These are phyloP conservation scores for Geococcyx californianus DNA, from an alignment of 2,113 vertebrate species.

Conservation along the genomic window DNA sequence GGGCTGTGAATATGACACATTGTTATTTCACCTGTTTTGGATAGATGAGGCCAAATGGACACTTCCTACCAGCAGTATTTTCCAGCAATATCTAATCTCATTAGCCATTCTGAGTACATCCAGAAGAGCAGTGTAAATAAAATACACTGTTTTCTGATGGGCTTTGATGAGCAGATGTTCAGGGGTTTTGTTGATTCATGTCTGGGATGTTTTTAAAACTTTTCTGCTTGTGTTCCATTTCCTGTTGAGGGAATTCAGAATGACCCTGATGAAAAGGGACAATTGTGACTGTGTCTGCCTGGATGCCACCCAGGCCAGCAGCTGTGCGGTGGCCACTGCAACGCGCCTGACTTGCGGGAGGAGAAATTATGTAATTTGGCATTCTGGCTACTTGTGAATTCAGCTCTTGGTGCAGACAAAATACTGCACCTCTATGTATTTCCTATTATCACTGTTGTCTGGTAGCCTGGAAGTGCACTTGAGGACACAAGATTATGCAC, in stretches of 20 bases:
- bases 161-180: constrained; percentile 79
- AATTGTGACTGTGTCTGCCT: constrained; percentile 76
- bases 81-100: constrained; percentile 14
- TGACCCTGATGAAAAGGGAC: constrained; percentile 75
- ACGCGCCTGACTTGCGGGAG: constrained; percentile 47
- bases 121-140: constrained; percentile 66
- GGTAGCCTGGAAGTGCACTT: neutral
- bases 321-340: constrained; percentile 72
- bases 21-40: neutral
- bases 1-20: neutral
- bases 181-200: constrained; percentile 73
- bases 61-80: neutral
- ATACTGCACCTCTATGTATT: constrained; percentile 32
- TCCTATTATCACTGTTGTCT: neutral
- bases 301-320: constrained; percentile 76
- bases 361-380: constrained; percentile 63
- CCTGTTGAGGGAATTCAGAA: constrained; percentile 79
- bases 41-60: neutral
- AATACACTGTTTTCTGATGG: constrained; percentile 70
- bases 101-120: constrained; percentile 51
- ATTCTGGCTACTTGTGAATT: constrained; percentile 52
- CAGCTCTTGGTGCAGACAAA: neutral
- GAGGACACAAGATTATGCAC: neutral
- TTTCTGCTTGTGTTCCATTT: constrained; percentile 72
- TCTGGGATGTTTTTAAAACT: constrained; percentile 74